phyloP scores from a whole-genome alignment of 2,888 invertebrate genomes.

The Busseola fusca region DNA sequence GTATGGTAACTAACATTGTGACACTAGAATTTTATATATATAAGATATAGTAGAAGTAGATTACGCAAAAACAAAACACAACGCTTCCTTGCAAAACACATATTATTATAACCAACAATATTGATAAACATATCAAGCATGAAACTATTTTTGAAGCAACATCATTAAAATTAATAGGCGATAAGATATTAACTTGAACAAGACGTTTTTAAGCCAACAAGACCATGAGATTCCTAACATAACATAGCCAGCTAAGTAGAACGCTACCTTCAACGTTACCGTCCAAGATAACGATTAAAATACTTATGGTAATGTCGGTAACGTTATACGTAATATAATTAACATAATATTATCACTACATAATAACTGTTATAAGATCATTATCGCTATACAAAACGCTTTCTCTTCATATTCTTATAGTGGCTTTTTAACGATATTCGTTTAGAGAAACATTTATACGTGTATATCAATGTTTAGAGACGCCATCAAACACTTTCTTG shows the following conservation, averaged over 20 bases:
- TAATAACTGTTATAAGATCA: constrained; percentile 37
- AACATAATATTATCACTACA: constrained; percentile 46
- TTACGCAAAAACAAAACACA: not conserved
- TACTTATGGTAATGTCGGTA: constrained; percentile 45
- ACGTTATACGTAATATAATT: constrained; percentile 43
- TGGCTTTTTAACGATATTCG: constrained; percentile 2
- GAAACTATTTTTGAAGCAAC: not conserved
- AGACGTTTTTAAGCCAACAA: constrained; percentile 1
- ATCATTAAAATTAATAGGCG: not conserved
- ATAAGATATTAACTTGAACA: not conserved
- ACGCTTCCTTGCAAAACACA: not conserved
- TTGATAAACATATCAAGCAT: not conserved
- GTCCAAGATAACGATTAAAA: constrained; percentile 39
- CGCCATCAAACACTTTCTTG: not conserved
- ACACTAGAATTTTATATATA: too few species aligned
- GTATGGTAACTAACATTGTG: too few species aligned
- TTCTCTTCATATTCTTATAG: constrained; percentile 29
- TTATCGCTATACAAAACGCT: constrained; percentile 39
- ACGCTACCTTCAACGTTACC: constrained; percentile 37
- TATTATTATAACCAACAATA: not conserved
- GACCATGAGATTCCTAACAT: constrained; percentile 26
- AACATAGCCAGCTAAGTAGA: constrained; percentile 19
- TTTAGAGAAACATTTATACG: constrained; percentile 22
- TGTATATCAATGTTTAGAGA: constrained; percentile 26
- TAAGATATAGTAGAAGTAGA: not conserved